Evolutionary conservation across 1,140 invertebrate genomes (phyloP).

Genomic region (Rhopalosiphum padi): DNA sequence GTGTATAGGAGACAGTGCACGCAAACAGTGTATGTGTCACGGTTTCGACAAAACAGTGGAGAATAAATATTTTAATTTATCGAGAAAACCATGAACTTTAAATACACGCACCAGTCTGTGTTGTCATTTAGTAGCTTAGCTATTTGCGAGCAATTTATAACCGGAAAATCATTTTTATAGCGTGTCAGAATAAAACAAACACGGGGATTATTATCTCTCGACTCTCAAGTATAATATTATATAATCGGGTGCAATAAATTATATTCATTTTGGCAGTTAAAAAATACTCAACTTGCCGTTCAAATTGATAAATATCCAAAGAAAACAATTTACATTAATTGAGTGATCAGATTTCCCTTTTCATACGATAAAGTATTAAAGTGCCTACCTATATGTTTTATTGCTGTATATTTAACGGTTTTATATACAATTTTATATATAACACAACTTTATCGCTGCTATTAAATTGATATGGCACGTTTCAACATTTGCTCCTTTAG

Average conservation of each 20-base stretch:
- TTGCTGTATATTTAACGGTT: not conserved
- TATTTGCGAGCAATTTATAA: not conserved
- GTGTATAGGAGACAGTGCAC: not conserved
- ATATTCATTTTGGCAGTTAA: not conserved
- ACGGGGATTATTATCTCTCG: not conserved
- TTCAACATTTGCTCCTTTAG: not conserved
- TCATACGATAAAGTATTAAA: not conserved
- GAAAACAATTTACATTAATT: not conserved
- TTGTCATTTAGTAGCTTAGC: not conserved
- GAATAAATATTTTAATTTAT: constrained; percentile 41
- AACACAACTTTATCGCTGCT: not conserved
- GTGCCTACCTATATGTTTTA: not conserved
- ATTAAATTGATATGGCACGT: not conserved
- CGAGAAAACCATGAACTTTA: constrained; percentile 35
- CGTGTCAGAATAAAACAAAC: constrained; percentile 27
- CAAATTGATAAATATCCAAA: not conserved
- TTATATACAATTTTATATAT: not conserved
- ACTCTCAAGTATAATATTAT: not conserved
- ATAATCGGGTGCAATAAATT: not conserved
- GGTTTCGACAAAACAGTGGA: not conserved
- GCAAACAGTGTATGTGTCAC: constrained; percentile 16
- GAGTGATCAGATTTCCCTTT: not conserved
- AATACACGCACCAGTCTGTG: not conserved
- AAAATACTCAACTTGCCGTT: not conserved
- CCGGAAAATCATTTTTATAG: constrained; percentile 21